Base-by-base conservation (phyloP, 1,140 invertebrate genomes). In the Cydia strobilella region DNA sequence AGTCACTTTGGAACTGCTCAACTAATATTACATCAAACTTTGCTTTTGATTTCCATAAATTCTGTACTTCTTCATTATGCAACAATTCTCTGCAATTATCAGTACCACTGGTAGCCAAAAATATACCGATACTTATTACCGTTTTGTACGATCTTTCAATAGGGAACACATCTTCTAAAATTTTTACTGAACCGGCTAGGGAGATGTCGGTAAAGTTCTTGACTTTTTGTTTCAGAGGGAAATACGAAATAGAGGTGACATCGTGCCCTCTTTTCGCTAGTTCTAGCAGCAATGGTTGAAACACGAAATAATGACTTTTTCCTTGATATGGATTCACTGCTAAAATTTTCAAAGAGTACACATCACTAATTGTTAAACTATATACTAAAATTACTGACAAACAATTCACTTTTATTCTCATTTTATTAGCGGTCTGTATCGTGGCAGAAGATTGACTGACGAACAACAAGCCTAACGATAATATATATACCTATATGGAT, bases 221-320 rank as follows among this genome's bases (percentile, higher is more conserved):
- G 10, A 74, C 74, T 3, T 76, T 72, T 10, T 73, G 72, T 59
- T 48, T 42, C 18, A 63, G 42, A 71, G 95, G 94, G 77, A 95
- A 96, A 73, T 94, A 94, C 9, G 94, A 95, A 1, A 96, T 80
- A 2, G 96, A 94, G 0, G 95, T 96, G 0, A 97, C 72, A 13
- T 96, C 88, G 82, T 97, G 96, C 6, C 96, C 96, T 20, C 94
- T 93, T 25, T 87, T 87, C 0, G 94, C 94, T 31, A 97, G 82
- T 45, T 94, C 94, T 3, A 94, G 85, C 35, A 96, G 85, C 0
- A 97, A 82, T 0, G 95, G 95, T 72, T 95, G 93, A 76, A 96
- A 96, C 13, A 96, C 94, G 54, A 95, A 93, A 78, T 95, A 95
- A 82, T 97, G 96, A 83, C 96, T 97, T 78, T 94, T 95, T 0